These are phyloP conservation scores for Paragorgia papillata DNA, from an alignment of 92 coral and sea anemone species.

Conservation along the genomic window DNA sequence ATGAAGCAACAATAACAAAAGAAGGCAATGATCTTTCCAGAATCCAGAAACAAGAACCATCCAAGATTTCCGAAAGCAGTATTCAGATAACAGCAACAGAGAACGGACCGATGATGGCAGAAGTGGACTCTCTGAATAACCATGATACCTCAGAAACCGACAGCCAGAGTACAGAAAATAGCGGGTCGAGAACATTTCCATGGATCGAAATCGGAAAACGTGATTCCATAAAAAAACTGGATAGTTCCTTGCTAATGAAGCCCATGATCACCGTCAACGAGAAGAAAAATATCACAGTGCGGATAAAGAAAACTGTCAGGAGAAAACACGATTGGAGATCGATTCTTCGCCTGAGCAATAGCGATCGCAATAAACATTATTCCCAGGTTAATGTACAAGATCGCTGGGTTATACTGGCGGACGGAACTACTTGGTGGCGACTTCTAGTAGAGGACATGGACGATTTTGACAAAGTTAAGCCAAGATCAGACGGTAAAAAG, in stretches of 20 bases:
- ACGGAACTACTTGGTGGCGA: slow-evolving; percentile 40
- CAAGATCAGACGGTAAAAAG: slow-evolving; percentile 12
- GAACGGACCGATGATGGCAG: slow-evolving; percentile 9
- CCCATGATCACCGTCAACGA: slow-evolving; percentile 17
- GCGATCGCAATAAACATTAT: slow-evolving; percentile 26
- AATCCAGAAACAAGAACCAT: neutral
- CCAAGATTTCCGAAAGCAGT: neutral
- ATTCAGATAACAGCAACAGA: slow-evolving; percentile 20
- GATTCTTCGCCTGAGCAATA: slow-evolving; percentile 20
- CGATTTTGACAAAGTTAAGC: slow-evolving; percentile 9
- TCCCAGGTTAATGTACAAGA: slow-evolving; percentile 1
- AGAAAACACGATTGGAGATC: slow-evolving; percentile 30
- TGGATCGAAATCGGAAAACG: slow-evolving; percentile 16
- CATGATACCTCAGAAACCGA: neutral
- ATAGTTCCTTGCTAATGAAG: slow-evolving; percentile 11
- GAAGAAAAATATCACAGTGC: slow-evolving; percentile 20
- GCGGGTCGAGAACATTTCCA: slow-evolving; percentile 1
- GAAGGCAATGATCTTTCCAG: neutral
- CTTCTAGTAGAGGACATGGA: slow-evolving; percentile 33
- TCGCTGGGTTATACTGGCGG: slow-evolving; percentile 36
- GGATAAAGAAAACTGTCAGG: slow-evolving; percentile 24
- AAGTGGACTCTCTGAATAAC: slow-evolving; percentile 5
- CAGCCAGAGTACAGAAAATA: slow-evolving; percentile 6
- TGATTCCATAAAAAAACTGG: slow-evolving; percentile 16
- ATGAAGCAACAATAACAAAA: too few relatives aligned